These are phyloP conservation scores for Amorpha juglandis DNA, from an alignment of 2,888 invertebrate species.

Conservation along the genomic window DNA sequence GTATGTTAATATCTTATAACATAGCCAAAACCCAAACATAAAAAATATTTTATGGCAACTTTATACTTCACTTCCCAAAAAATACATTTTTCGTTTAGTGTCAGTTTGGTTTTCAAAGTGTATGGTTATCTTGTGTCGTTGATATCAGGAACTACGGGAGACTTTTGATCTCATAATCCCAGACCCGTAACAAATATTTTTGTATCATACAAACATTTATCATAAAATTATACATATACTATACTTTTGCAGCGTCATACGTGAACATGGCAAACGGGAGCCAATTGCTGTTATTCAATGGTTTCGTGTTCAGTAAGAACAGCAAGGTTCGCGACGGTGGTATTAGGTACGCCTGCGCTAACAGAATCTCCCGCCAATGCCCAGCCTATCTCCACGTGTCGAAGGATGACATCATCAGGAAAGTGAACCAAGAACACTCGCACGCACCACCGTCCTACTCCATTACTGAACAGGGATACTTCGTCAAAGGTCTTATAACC, in stretches of 20 bases:
- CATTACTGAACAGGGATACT: neutral
- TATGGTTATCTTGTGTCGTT: too few relatives aligned
- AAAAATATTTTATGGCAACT: too few relatives aligned
- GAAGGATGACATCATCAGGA: slow-evolving; percentile 20
- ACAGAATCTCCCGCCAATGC: slow-evolving; percentile 22
- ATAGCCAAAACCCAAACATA: too few relatives aligned
- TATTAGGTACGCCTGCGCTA: slow-evolving; percentile 29
- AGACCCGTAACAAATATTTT: too few relatives aligned
- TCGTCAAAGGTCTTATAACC: neutral
- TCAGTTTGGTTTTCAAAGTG: too few relatives aligned
- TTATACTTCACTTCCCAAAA: too few relatives aligned
- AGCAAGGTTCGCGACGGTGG: slow-evolving; percentile 23
- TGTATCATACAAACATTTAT: too few relatives aligned
- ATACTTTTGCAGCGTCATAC: slow-evolving; percentile 30
- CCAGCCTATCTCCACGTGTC: slow-evolving; percentile 30
- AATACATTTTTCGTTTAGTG: too few relatives aligned
- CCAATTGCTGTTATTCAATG: slow-evolving; percentile 31
- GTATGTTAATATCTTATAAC: too few relatives aligned
- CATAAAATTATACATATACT: neutral
- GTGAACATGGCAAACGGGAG: slow-evolving; percentile 32
- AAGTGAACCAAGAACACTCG: slow-evolving; percentile 28
- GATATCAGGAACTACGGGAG: too few relatives aligned
- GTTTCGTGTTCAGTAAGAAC: slow-evolving; percentile 35
- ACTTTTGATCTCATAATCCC: too few relatives aligned
- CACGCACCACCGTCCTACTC: slow-evolving; percentile 30